Evolutionary conservation across 2,888 invertebrate genomes (phyloP), one percentile per base, ranked within the genome.

Genomic region (Drosophila recens): DNA sequence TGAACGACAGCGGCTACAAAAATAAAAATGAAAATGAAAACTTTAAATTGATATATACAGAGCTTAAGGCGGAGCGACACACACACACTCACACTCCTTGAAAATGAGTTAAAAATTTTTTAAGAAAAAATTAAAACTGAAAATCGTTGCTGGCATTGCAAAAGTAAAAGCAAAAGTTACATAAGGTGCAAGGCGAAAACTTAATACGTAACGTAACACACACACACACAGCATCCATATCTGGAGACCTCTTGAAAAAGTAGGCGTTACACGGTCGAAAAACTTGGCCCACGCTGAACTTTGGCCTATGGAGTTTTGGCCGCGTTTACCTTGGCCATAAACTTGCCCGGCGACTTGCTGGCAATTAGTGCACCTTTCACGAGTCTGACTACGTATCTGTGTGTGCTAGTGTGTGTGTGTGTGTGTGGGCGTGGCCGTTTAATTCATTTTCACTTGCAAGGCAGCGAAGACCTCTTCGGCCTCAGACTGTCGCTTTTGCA

Each of bases 241-340:
- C 33, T 59, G 33, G 42, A 63, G 68, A 38, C 69, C 69, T 71
- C 61, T 63, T 63, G 56, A 67, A 75, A 80, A 77, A 64, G 75
- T 73, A 87, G 89, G 77, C 89, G 82, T 82, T 85, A 67, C 78
- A 85, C 69, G 86, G 83, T 75, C 78, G 78, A 80, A 72, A 74
- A 87, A 87, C 87, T 89, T 89, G 75, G 72, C 77, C 66, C 65
- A 61, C 51, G 73, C 69, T 89, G 85, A 89, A 89, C 84, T 86
- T 84, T 87, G 76, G 87, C 77, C 85, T 72, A 72, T 72, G 67
- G 75, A 79, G 75, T 77, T 75, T 75, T 61, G 75, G 64, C 64
- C 70, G 70, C 82, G 71, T 69, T 89, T 88, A 89, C 86, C 86
- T 89, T 87, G 86, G 90, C 86, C 86, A 80, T 87, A 89, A 87